Evolutionary conservation across 2,113 vertebrate genomes (phyloP), one percentile per base, ranked within the genome.

Genomic region (Neogobius melanostomus): DNA sequence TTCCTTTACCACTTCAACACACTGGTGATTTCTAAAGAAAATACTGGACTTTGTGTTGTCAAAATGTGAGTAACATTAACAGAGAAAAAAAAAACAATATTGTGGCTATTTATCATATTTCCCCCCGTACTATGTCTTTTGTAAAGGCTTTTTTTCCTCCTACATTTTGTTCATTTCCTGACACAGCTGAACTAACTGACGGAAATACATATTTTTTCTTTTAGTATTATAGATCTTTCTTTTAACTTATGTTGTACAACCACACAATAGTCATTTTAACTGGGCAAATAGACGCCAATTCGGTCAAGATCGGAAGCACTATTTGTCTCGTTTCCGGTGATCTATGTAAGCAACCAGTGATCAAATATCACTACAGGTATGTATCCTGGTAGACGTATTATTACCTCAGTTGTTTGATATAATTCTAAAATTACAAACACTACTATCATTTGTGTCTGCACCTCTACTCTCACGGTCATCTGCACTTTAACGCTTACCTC

Each of bases 401-500:
- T 21, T 6, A 12, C 11, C 28, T 8, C 6, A 15, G 28, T 57
- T 28, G 11, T 57, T 57, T 21, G 21, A 12, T 36, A 36, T 5
- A 57, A 14, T 57, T 12, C 11, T 21, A 28, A 63, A 62, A 48
- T 15, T 15, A 53, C 11, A 46, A 52, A 64, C 62, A 51, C 6
- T 12, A 74, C 2, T 12, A 54, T 54, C 3, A 54, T 21, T 54
- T 54, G 28, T 11, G 17, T 11, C 53, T 54, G 17, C 3, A 21
- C 3, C 17, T 56, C 17, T 56, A 72, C 57, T 68, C 21, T 69
- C 69, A 64, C 11, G 63, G 77, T 87, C 76, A 76, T 17, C 63
- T 16, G 71, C 76, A 66, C 77, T 82, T 42, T 65, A 56, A 56
- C 53, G 71, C 61, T 42, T 57, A 65, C 77, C 60, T 74, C 75